These are phyloP conservation scores for Neogobius melanostomus DNA, from an alignment of 2,113 vertebrate genomes.

Conservation along the genomic window DNA sequence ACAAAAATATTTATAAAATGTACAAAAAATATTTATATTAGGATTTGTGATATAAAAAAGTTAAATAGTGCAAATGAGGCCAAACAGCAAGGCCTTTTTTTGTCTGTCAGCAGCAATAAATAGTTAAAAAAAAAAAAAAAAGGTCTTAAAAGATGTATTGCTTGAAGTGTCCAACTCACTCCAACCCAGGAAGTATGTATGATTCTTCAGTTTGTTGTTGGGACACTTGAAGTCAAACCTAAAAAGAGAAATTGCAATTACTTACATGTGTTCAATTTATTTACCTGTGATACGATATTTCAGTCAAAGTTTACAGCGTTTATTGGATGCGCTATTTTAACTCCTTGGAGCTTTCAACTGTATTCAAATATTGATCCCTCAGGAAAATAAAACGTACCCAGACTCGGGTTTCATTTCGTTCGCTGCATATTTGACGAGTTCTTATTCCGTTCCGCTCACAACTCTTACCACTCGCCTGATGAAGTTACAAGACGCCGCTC, in stretches of 20 bases:
- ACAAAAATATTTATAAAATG: neutral
- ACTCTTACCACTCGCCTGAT: too few relatives aligned
- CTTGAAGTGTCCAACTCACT: slow-evolving; percentile 7
- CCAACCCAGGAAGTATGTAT: neutral
- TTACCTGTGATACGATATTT: neutral
- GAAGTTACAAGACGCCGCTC: too few relatives aligned
- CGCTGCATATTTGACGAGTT: too few relatives aligned
- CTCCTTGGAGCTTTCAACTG: too few relatives aligned
- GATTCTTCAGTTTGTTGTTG: slow-evolving; percentile 18
- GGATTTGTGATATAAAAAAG: slow-evolving; percentile 47
- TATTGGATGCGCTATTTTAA: too few relatives aligned
- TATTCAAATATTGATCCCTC: too few relatives aligned
- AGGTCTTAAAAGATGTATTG: slow-evolving; percentile 42
- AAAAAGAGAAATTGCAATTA: slow-evolving; percentile 27
- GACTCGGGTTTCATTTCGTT: too few relatives aligned
- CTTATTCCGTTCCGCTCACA: too few relatives aligned
- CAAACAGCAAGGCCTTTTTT: slow-evolving; percentile 44
- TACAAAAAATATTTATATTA: slow-evolving; percentile 43
- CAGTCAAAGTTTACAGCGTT: too few relatives aligned
- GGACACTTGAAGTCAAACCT: slow-evolving; percentile 55
- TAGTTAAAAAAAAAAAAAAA: slow-evolving; percentile 71
- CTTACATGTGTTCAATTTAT: neutral
- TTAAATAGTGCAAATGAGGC: slow-evolving; percentile 77
- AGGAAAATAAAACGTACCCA: too few relatives aligned
- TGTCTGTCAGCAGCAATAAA: slow-evolving; percentile 77